Base-by-base conservation (phyloP, 1,140 invertebrate species). In the Bombus picipes region DNA sequence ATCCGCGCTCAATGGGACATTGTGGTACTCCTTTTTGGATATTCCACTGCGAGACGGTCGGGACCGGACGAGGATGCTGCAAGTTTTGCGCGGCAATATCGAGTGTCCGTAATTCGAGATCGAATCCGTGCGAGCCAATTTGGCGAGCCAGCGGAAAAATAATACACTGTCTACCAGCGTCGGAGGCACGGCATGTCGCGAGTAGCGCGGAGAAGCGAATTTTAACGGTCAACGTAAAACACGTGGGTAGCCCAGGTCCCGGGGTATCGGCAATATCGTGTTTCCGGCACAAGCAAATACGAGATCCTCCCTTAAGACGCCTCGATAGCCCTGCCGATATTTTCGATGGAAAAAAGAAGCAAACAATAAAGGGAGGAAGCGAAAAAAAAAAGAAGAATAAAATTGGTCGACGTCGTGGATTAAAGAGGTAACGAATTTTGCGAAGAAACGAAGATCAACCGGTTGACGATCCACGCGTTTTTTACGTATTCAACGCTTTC, bases 101-200 rank as follows among this genome's bases (percentile, higher is more conserved):
- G 88, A 90, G 90, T 94, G 74, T 90, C 92, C 74, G 93, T 92
- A 93, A 94, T 92, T 91, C 83, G 93, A 93, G 92, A 93, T 92
- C 90, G 78, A 70, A 80, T 47, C 88, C 88, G 89, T 92, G 91
- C 89, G 90, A 93, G 92, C 92, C 93, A 94, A 94, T 94, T 94
- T 93, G 91, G 89, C 88, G 88, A 91, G 84, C 89, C 83, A 62
- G 47, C 81, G 92, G 92, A 94, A 94, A 94, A 93, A 94, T 93
- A 93, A 94, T 93, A 93, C 90, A 90, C 89, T 85, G 87, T 89
- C 89, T 87, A 90, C 88, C 85, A 86, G 88, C 88, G 84, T 76
- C 73, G 83, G 65, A 34, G 43, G 71, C 83, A 87, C 62, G 86
- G 76, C 86, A 91, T 77, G 87, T 91, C 77, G 88, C 85, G 90